Percentiles rank a stretch among this genome's conserved stretches.
Conservation (phyloP, 2,113 vertebrate species). For the Mastomys natalensis region DNA sequence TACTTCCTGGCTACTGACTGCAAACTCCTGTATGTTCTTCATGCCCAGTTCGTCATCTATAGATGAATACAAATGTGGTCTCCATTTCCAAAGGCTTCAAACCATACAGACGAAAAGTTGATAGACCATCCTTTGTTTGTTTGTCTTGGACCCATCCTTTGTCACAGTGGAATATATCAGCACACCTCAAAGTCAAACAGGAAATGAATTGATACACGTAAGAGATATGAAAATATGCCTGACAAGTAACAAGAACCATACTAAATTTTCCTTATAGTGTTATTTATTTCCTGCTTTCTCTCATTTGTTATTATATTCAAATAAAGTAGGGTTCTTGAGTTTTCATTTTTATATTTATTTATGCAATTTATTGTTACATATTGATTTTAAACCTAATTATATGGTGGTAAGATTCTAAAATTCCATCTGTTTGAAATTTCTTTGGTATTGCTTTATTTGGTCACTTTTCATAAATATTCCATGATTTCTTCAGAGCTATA, state of each 20-base stretch:
- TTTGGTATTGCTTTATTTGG: slow-evolving; percentile 39
- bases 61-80: slow-evolving; percentile 35
- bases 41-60: background rate
- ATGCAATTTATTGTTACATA: slow-evolving; percentile 55
- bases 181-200: background rate
- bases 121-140: too few relatives aligned
- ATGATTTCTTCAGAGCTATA: slow-evolving; percentile 39
- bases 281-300: slow-evolving; percentile 49
- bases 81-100: background rate
- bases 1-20: background rate
- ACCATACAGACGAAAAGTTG: too few relatives aligned
- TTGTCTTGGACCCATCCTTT: too few relatives aligned
- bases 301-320: slow-evolving; percentile 30
- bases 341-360: slow-evolving; percentile 40
- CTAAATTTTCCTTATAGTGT: background rate
- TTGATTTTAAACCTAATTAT: slow-evolving; percentile 64
- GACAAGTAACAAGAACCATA: slow-evolving; percentile 11
- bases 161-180: too few relatives aligned
- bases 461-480: slow-evolving; percentile 65
- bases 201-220: background rate
- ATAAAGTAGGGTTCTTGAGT: background rate
- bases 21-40: background rate
- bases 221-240: background rate
- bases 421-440: slow-evolving; percentile 59
- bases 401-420: slow-evolving; percentile 45